Conservation (phyloP, 2,797 vertebrate species). For the Myripristis murdjan region DNA sequence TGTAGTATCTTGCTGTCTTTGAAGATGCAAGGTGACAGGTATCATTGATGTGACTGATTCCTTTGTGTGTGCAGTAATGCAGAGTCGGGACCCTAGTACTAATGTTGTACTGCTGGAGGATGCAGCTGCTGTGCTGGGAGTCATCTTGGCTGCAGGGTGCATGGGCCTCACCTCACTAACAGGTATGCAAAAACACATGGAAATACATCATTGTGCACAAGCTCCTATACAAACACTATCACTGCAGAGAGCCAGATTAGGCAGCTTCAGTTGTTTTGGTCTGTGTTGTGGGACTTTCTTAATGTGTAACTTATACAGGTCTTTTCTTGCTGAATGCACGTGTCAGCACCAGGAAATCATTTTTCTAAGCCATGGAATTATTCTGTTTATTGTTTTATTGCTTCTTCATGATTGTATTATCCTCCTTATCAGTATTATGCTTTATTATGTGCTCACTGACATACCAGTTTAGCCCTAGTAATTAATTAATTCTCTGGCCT, state of each 20-base stretch:
- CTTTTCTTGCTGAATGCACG: not conserved
- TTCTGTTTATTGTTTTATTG: not conserved
- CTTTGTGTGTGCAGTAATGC: constrained; percentile 87
- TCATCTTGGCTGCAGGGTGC: constrained; percentile 92
- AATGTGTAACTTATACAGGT: not conserved
- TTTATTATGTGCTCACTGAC: constrained; percentile 7
- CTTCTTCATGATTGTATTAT: not conserved
- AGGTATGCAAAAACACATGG: constrained; percentile 81
- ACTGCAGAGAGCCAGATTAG: too few species aligned
- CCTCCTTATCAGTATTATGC: not conserved
- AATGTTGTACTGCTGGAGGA: constrained; percentile 98
- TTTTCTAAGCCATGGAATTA: not conserved
- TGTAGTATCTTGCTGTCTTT: not conserved
- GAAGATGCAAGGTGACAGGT: too few species aligned
- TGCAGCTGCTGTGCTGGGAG: constrained; percentile 95
- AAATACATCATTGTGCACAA: not conserved
- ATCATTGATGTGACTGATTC: not conserved
- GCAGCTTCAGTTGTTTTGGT: too few species aligned
- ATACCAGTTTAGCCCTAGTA: too few species aligned
- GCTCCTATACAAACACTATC: not conserved
- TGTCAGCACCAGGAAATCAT: not conserved
- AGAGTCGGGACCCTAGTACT: constrained; percentile 97
- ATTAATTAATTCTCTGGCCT: not conserved
- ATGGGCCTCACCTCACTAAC: constrained; percentile 98
- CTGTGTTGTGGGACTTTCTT: too few species aligned